Evolutionary conservation across 2,797 vertebrate species (phyloP).

Genomic region (Ambastaia sidthimunki): DNA sequence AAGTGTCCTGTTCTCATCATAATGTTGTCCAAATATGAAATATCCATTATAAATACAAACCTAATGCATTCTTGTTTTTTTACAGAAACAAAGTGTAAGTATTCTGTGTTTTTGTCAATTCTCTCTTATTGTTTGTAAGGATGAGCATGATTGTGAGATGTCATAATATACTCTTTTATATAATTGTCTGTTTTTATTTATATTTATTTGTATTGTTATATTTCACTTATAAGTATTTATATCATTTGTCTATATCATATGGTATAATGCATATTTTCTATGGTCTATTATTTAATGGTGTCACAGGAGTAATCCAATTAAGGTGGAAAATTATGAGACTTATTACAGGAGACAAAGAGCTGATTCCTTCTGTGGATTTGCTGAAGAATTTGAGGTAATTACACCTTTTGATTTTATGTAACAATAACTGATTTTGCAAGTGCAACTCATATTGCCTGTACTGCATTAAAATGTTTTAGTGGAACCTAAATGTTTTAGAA

Average conservation of each 20-base stretch:
- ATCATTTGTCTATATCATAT: too few relatives aligned
- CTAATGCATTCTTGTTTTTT: conserved; percentile 50
- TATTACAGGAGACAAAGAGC: conserved; percentile 92
- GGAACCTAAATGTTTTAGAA: not conserved
- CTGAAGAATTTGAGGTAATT: conserved; percentile 90
- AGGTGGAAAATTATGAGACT: conserved; percentile 85
- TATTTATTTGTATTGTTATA: not conserved
- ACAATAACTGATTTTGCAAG: not conserved
- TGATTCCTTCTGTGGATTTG: conserved; percentile 93
- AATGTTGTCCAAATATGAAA: not conserved
- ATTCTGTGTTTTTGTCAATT: not conserved
- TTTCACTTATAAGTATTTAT: too few relatives aligned
- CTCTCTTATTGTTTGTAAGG: not conserved
- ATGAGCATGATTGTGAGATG: not conserved
- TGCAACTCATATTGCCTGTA: not conserved
- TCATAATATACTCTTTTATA: too few relatives aligned
- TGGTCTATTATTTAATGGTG: not conserved
- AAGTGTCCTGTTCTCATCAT: conserved; percentile 23
- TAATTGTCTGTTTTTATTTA: not conserved
- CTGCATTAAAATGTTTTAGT: not conserved
- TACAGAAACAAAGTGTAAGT: conserved; percentile 78
- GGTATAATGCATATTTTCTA: not conserved
- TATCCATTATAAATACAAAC: not conserved
- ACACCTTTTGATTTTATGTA: not conserved
- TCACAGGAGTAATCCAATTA: conserved; percentile 82